Percentiles rank a stretch among this genome's conserved stretches.
Evolutionary conservation across 1,140 invertebrate genomes (phyloP).

Genomic region (Drosophila oshimai): DNA sequence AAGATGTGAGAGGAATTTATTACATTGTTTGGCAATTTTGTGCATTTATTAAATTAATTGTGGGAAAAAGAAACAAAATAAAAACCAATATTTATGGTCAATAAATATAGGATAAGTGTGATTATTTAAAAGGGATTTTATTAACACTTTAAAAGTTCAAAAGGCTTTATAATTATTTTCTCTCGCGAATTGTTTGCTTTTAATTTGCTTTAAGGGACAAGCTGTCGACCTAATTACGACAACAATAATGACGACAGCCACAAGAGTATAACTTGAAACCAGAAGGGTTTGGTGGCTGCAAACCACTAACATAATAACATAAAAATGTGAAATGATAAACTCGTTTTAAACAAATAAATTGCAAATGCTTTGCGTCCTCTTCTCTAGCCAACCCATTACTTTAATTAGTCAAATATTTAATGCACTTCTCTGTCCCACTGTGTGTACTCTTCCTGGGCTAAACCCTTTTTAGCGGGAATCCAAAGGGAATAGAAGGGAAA

Average conservation of each 20-base stretch:
- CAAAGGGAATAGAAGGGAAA: slow-evolving; percentile 12
- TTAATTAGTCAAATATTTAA: slow-evolving; percentile 79
- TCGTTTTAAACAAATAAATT: slow-evolving; percentile 55
- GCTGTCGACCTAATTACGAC: slow-evolving; percentile 31
- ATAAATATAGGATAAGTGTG: slow-evolving; percentile 1
- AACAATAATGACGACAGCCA: background rate
- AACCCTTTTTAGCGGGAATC: slow-evolving; percentile 34
- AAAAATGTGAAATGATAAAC: slow-evolving; percentile 22
- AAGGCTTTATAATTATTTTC: background rate
- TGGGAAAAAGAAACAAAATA: too few relatives aligned
- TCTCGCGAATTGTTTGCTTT: background rate
- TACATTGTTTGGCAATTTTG: too few relatives aligned
- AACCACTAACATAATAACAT: slow-evolving; percentile 3
- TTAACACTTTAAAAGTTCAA: background rate
- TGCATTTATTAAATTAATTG: too few relatives aligned
- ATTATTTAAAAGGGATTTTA: background rate
- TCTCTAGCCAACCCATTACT: slow-evolving; percentile 62
- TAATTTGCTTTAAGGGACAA: slow-evolving; percentile 1
- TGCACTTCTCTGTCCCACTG: slow-evolving; percentile 39
- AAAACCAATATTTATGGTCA: background rate
- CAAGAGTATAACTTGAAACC: slow-evolving; percentile 6
- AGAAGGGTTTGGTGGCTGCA: background rate
- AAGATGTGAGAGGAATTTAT: too few relatives aligned
- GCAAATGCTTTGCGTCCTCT: slow-evolving; percentile 44
- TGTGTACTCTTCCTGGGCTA: background rate